phyloP scores from a whole-genome alignment of 2,113 vertebrate species.

The Cebidichthys violaceus region DNA sequence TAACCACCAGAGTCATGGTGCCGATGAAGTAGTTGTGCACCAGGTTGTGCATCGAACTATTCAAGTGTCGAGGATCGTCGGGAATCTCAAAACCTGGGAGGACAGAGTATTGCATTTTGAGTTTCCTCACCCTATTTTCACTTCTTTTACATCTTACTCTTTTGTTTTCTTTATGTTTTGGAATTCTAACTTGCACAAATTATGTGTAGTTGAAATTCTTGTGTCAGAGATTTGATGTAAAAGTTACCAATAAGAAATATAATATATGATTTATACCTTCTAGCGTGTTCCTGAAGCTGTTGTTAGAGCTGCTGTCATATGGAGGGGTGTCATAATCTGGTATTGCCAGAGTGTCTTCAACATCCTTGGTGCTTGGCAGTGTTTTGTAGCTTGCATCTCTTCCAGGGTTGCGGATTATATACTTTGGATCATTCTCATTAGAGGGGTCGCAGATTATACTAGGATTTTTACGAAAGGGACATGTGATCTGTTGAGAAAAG shows the following conservation, averaged over 20 bases:
- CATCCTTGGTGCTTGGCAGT: conserved; percentile 13
- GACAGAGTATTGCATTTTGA: not conserved
- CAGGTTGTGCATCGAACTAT: conserved; percentile 50
- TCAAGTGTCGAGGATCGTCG: conserved; percentile 16
- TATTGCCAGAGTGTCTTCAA: conserved; percentile 4
- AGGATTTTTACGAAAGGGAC: conserved; percentile 27
- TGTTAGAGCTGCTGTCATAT: not conserved
- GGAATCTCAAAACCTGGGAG: conserved; percentile 50
- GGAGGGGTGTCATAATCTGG: conserved; percentile 24
- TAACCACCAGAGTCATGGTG: conserved; percentile 50
- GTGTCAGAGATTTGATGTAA: not conserved
- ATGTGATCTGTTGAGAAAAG: conserved; percentile 38
- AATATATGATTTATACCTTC: conserved; percentile 6
- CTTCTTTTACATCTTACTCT: not conserved
- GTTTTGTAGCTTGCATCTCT: conserved; percentile 6
- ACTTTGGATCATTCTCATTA: not conserved
- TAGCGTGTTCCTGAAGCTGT: conserved; percentile 35
- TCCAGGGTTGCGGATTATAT: conserved; percentile 36
- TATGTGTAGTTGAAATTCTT: not conserved
- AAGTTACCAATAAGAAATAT: not conserved
- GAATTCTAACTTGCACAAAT: not conserved
- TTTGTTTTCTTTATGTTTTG: not conserved
- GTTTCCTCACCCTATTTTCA: not conserved
- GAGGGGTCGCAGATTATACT: conserved; percentile 13
- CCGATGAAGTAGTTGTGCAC: conserved; percentile 55